Percentiles rank a stretch among this genome's conserved stretches.
These are phyloP conservation scores for Sinosuthora webbiana DNA, from an alignment of 2,113 vertebrate species.

Conservation along the genomic window DNA sequence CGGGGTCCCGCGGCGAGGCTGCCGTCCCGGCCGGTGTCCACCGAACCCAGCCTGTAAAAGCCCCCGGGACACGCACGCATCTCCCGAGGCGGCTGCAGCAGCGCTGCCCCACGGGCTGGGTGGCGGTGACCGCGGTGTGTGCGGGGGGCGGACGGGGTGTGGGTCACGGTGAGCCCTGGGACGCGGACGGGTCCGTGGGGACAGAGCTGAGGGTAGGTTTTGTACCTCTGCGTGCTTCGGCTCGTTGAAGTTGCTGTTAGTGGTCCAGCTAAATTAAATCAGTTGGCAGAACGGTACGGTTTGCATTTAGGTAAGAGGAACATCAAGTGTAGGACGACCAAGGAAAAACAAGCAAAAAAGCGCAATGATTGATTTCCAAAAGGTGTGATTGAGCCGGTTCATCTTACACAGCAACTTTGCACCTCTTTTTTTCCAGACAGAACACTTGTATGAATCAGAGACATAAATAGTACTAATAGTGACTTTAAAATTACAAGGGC, in stretches of 20 bases:
- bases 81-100: background rate
- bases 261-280: background rate
- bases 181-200: background rate
- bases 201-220: background rate
- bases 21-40: background rate
- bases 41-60: background rate
- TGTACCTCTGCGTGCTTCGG: background rate
- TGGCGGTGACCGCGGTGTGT: rapidly evolving
- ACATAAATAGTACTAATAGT: background rate
- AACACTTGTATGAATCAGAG: background rate
- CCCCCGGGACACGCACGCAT: background rate
- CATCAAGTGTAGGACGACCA: background rate
- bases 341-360: background rate
- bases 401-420: background rate
- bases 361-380: background rate
- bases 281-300: background rate
- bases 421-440: background rate
- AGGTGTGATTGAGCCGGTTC: background rate
- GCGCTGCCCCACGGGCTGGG: background rate
- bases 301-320: background rate
- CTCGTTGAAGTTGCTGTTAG: background rate
- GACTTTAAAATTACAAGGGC: background rate
- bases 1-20: background rate
- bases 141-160: background rate
- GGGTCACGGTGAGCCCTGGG: background rate